phyloP scores from a whole-genome alignment of 2,113 vertebrate genomes.

The Ariopsis seemanni region DNA sequence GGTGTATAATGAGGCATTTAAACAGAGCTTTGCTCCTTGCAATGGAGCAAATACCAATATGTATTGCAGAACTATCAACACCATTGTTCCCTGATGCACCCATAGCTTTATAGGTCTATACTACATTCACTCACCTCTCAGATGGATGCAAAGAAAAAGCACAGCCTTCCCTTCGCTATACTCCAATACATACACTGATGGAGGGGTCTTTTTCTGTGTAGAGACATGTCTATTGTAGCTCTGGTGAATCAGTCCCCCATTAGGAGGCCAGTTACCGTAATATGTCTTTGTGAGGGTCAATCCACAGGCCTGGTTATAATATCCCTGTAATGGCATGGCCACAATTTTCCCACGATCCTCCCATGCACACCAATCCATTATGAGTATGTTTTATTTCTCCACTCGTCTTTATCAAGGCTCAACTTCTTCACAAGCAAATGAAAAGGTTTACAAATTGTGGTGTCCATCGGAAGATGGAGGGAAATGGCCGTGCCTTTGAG shows the following conservation, averaged over 20 bases:
- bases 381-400: slow-evolving; percentile 39
- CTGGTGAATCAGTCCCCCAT: slow-evolving; percentile 46
- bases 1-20: not conserved
- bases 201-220: slow-evolving; percentile 20
- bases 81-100: slow-evolving; percentile 33
- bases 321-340: slow-evolving; percentile 60
- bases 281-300: slow-evolving; percentile 58
- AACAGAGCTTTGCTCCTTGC: not conserved
- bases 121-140: slow-evolving; percentile 48
- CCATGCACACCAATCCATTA: slow-evolving; percentile 61
- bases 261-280: slow-evolving; percentile 45
- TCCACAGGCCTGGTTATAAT: slow-evolving; percentile 48
- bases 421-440: slow-evolving; percentile 55
- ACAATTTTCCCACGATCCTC: slow-evolving; percentile 67
- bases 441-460: slow-evolving; percentile 49
- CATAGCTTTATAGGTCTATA: slow-evolving; percentile 23
- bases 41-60: not conserved
- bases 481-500: slow-evolving; percentile 12
- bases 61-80: not conserved
- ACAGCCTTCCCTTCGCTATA: slow-evolving; percentile 27
- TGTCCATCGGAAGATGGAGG: slow-evolving; percentile 10
- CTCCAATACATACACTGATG: slow-evolving; percentile 29
- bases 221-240: slow-evolving; percentile 47
- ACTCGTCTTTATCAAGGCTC: slow-evolving; percentile 38
- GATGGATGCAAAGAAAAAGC: slow-evolving; percentile 36